These are phyloP conservation scores for Pilophorus perplexus DNA, from an alignment of 2,888 invertebrate genomes.

Conservation along the genomic window DNA sequence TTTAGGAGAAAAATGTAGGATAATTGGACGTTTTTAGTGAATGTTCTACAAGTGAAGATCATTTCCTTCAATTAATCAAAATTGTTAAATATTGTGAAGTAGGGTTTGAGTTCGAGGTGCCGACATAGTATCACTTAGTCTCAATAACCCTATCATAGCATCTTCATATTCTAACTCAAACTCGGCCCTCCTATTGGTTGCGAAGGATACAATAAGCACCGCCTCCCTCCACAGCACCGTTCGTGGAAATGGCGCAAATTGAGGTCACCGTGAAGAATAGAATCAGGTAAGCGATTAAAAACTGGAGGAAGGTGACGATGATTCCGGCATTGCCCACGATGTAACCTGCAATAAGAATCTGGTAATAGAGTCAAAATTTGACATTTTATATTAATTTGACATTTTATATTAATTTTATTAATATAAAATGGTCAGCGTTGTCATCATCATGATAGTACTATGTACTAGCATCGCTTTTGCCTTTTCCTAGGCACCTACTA, in stretches of 20 bases:
- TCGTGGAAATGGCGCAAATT: conserved; percentile 97
- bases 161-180: too few relatives aligned
- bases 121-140: too few relatives aligned
- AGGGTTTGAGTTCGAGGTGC: not conserved
- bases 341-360: conserved; percentile 71
- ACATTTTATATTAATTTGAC: too few relatives aligned
- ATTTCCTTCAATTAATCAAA: too few relatives aligned
- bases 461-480: conserved; percentile 1
- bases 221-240: conserved; percentile 98
- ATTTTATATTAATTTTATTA: too few relatives aligned
- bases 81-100: not conserved
- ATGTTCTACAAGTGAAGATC: too few relatives aligned
- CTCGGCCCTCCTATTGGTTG: too few relatives aligned
- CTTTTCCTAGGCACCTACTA: too few relatives aligned
- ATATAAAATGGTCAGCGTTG: too few relatives aligned
- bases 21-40: too few relatives aligned
- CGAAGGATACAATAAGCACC: conserved; percentile 99
- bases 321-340: conserved; percentile 96
- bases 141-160: too few relatives aligned
- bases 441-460: too few relatives aligned
- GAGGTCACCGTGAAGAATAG: conserved; percentile 93
- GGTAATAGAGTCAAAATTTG: not conserved
- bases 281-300: conserved; percentile 91
- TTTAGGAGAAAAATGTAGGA: conserved; percentile 10
- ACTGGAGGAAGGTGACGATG: conserved; percentile 78